Percentiles rank a stretch among this genome's conserved stretches.
These are phyloP conservation scores for Tupiocoris notatus DNA, from an alignment of 2,888 invertebrate genomes.

Conservation along the genomic window DNA sequence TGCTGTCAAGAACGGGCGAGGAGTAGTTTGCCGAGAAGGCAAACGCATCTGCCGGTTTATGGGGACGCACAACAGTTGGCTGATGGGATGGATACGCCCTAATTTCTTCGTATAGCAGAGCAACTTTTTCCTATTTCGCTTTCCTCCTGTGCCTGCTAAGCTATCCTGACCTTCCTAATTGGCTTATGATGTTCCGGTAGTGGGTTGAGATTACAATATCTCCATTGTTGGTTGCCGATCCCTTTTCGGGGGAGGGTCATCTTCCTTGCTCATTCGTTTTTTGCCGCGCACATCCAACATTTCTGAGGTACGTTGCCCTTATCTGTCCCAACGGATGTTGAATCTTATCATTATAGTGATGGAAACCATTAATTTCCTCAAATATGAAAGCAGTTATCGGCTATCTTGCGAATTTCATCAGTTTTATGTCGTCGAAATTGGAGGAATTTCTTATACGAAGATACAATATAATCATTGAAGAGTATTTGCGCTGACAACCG, in stretches of 20 bases:
- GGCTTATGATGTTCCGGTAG: slow-evolving; percentile 43
- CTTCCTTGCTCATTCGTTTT: background rate
- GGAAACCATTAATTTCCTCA: too few relatives aligned
- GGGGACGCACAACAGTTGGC: slow-evolving; percentile 38
- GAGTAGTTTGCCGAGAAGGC: background rate
- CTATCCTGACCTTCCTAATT: slow-evolving; percentile 34
- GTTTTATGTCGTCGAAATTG: too few relatives aligned
- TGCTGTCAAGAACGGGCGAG: slow-evolving; percentile 1
- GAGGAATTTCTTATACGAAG: too few relatives aligned
- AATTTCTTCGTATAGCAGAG: slow-evolving; percentile 25
- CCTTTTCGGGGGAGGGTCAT: background rate
- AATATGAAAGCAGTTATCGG: too few relatives aligned
- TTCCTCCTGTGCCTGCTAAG: background rate
- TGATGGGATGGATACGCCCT: slow-evolving; percentile 40
- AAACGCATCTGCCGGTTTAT: slow-evolving; percentile 29
- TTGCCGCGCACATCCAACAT: too few relatives aligned
- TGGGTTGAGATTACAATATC: slow-evolving; percentile 39
- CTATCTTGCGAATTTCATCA: too few relatives aligned
- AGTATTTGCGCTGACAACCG: too few relatives aligned
- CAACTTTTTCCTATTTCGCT: background rate
- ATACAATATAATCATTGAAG: too few relatives aligned
- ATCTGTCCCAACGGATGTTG: too few relatives aligned
- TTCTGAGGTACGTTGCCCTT: too few relatives aligned
- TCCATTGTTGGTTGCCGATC: slow-evolving; percentile 23
- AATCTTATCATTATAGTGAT: too few relatives aligned